Evolutionary conservation across 2,113 vertebrate genomes (phyloP), one percentile per base, ranked within the genome.

Genomic region (Poeciliopsis retropinna): DNA sequence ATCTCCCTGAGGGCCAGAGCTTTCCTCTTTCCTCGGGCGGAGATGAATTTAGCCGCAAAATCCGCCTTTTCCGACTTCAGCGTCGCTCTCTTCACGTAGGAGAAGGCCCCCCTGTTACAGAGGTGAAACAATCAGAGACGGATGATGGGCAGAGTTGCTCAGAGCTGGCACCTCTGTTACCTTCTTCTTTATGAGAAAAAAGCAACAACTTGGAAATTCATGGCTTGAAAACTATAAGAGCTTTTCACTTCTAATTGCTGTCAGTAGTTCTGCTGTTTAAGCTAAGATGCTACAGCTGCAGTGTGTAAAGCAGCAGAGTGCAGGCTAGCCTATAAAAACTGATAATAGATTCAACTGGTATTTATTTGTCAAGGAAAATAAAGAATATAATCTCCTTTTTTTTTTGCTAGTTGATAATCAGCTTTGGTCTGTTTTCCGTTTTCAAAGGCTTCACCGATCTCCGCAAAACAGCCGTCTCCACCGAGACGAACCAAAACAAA

Each of bases 31-130:
- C 95, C 95, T 11, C 94, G 95, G 3, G 95, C 96, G 0, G 96
- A 95, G 41, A 97, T 94, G 64, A 98, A 97, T 91, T 99, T 99
- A 60, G 97, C 98, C 0, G 97, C 96, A 0, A 95, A 97, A 75
- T 97, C 96, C 19, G 91, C 76, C 11, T 91, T 95, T 1, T 91
- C 95, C 64, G 92, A 95, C 67, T 97, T 97, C 78, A 96, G 93
- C 0, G 94, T 95, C 76, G 96, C 96, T 11, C 95, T 92, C 86
- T 97, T 95, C 80, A 99, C 92, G 15, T 97, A 98, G 57, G 97
- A 97, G 91, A 97, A 98, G 25, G 96, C 94, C 0, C 98, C 98
- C 91, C 98, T 99, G 93, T 32, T 75, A 22, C 37, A 25, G 39
- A 47, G 73, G 27, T 11, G 27, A 72, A 10, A 65, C 47, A 9